These are phyloP conservation scores for Sebastes oblongus DNA, from an alignment of 2,797 vertebrate species.

Conservation along the genomic window DNA sequence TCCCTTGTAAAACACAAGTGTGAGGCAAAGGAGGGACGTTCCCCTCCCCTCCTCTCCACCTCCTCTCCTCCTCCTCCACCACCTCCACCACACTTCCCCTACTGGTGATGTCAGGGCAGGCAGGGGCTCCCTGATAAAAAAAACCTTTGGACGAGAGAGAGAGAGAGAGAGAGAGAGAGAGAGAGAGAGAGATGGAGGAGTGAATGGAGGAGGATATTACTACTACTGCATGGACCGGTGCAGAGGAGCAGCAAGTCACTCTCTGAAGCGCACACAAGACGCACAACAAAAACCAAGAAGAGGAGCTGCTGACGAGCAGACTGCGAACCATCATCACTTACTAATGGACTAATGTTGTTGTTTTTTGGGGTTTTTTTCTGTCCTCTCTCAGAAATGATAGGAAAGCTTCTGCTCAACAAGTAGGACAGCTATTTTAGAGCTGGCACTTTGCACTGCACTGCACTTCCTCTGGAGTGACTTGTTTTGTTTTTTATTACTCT, in stretches of 20 bases:
- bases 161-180: constrained; percentile 25
- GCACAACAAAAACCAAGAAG: constrained; percentile 61
- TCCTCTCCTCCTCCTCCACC: neutral
- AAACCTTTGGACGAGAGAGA: constrained; percentile 63
- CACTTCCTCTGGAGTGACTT: constrained; percentile 43
- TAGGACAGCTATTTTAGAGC: constrained; percentile 27
- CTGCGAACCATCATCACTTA: constrained; percentile 47
- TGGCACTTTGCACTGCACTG: constrained; percentile 47
- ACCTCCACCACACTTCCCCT: constrained; percentile 58
- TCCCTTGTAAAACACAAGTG: constrained; percentile 67
- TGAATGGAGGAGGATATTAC: constrained; percentile 73
- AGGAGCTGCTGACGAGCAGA: constrained; percentile 54
- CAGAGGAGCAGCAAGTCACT: constrained; percentile 67
- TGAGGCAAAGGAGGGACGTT: constrained; percentile 38
- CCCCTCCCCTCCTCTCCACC: neutral
- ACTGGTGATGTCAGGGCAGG: constrained; percentile 79
- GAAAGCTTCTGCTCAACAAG: constrained; percentile 32
- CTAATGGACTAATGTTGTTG: constrained; percentile 29
- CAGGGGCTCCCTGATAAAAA: constrained; percentile 71
- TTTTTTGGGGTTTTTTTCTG: neutral
- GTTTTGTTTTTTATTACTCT: neutral
- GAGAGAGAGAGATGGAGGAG: constrained; percentile 58
- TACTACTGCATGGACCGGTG: constrained; percentile 71
- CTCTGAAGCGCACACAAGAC: constrained; percentile 57
- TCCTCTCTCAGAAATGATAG: constrained; percentile 20